Evolutionary conservation across 2,113 vertebrate genomes (phyloP).

Genomic region (Uropsilus gracilis): DNA sequence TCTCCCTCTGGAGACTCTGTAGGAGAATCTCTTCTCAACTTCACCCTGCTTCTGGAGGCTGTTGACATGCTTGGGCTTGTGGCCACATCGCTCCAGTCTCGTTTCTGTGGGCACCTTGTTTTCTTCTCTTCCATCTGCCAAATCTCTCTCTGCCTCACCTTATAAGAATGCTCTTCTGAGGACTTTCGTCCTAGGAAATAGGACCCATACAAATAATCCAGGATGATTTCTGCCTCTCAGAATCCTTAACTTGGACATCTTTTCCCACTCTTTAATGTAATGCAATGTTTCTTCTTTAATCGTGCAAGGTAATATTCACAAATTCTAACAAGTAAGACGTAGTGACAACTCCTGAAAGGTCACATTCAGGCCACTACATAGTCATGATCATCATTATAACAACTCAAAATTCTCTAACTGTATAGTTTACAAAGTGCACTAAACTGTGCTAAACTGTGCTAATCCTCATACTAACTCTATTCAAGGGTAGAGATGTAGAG

Average conservation of each 20-base stretch:
- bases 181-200: not conserved
- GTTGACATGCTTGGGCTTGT: not conserved
- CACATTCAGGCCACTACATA: not conserved
- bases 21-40: not conserved
- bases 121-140: not conserved
- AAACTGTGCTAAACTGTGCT: too few relatives aligned
- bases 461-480: not conserved
- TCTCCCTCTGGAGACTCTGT: not conserved
- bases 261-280: not conserved
- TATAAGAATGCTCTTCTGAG: not conserved
- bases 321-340: not conserved
- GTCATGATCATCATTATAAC: not conserved
- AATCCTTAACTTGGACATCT: conserved; percentile 21
- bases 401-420: not conserved
- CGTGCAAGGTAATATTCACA: conserved; percentile 4
- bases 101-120: not conserved
- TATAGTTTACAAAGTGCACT: not conserved
- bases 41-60: not conserved
- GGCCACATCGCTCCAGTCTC: not conserved
- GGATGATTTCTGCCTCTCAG: not conserved
- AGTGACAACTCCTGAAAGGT: not conserved
- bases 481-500: not conserved
- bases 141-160: not conserved
- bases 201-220: not conserved
- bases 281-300: not conserved